Evolutionary conservation across 2,113 vertebrate genomes (phyloP), one percentile per base, ranked within the genome.

Genomic region (Oryzias woworae): DNA sequence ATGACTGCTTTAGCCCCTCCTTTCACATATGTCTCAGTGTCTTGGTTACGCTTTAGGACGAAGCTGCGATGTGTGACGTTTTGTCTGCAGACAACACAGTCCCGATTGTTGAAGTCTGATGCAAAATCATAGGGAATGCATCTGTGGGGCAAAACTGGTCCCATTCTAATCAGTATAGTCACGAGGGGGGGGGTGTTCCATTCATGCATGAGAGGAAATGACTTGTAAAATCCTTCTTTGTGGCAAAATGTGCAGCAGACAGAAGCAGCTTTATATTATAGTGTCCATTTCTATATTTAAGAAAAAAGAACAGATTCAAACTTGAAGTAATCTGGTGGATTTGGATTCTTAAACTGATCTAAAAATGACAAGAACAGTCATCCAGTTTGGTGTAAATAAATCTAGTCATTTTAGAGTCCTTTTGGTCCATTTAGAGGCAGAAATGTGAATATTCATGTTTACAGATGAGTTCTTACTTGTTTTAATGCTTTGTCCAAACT

Each of bases 381-480:
- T 20, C 69, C 60, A 75, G 63, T 60, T 58, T 77, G 67, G 71
- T 69, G 28, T 20, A 58, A 67, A 10, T 17, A 24, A 56, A 15
- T 59, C 56, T 53, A 20, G 20, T 20, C 20, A 20, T 20, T 20
- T 20, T 20, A 28, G 20, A 74, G 17, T n/a, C 24, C 23, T 44
- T 62, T 20, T 53, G 3, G 31, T 47, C 42, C 45, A 36, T 36
- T 70, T 47, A 54, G 58, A 72, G 14, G 5, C 53, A 66, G 31
- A 53, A 16, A n/a, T 10, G 13, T 41, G 7, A 62, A 73, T 66
- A 51, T 71, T 58, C 64, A 66, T 80, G 80, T 88, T 88, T 88
- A 87, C 75, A 80, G 54, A 66, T 59, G 54, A 67, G 18, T 69
- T 78, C 18, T 53, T 20, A n/a, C 57, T 72, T 16, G 22, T 73